Conservation (phyloP, 2,113 vertebrate genomes). For the Actenoides hombroni region DNA sequence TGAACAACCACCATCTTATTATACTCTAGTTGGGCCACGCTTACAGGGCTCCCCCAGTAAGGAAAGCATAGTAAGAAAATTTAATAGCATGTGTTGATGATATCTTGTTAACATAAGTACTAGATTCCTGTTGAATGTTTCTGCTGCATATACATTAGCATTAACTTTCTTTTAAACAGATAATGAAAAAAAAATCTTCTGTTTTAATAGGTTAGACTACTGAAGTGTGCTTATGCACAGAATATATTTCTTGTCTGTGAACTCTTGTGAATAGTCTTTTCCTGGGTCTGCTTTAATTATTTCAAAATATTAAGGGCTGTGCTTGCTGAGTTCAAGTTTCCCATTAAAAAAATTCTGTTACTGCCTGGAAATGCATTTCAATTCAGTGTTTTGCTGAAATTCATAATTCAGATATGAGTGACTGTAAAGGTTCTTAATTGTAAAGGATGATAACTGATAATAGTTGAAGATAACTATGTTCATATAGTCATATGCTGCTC, state of each 20-base stretch:
- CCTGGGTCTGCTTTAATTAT: constrained; percentile 27
- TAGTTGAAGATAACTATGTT: not conserved
- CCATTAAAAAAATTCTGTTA: not conserved
- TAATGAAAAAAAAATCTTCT: constrained; percentile 37
- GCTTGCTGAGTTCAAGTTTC: not conserved
- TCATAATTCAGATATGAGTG: not conserved
- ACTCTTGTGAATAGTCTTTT: not conserved
- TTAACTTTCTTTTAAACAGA: not conserved
- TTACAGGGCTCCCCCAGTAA: not conserved
- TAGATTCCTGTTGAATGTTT: constrained; percentile 5
- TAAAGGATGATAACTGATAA: not conserved
- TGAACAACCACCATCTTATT: constrained; percentile 2
- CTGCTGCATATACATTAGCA: not conserved
- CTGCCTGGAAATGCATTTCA: not conserved
- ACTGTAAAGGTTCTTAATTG: not conserved
- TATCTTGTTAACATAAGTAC: constrained; percentile 9
- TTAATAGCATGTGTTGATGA: not conserved
- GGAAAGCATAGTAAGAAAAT: constrained; percentile 22
- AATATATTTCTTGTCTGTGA: not conserved
- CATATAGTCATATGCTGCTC: not conserved
- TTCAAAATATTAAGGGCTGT: constrained; percentile 20
- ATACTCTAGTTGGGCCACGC: not conserved
- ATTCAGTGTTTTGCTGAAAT: not conserved
- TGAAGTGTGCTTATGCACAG: not conserved
- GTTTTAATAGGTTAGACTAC: not conserved